These are phyloP conservation scores for rat (Rattus norvegicus) DNA, from an alignment of 2,113 vertebrate genomes.

Conservation along the genomic window GRCr8 NC_086036.1:26653501-26654000, in stretches of 20 bases:
- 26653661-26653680: conserved; percentile 15
- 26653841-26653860: conserved; percentile 5
- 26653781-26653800: conserved; percentile 10
- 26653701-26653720: conserved; percentile 1
- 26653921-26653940: background rate
- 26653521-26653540: conserved; percentile 44
- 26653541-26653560: conserved; percentile 36
- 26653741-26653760: conserved; percentile 36
- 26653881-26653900: background rate
- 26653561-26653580: conserved; percentile 42
- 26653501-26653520: conserved; percentile 64
- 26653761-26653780: conserved; percentile 33
- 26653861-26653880: background rate
- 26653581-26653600: conserved; percentile 53
- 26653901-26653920: background rate
- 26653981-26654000: background rate
- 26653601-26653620: conserved; percentile 55
- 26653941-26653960: too few relatives aligned
- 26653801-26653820: background rate
- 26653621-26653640: conserved; percentile 21
- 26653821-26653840: conserved; percentile 32
- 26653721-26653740: conserved; percentile 44
- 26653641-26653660: conserved; percentile 39
- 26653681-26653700: conserved; percentile 45
- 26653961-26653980: background rate